phyloP scores from a whole-genome alignment of 2,797 vertebrate genomes.

The Schizopygopsis malacanthus region DNA sequence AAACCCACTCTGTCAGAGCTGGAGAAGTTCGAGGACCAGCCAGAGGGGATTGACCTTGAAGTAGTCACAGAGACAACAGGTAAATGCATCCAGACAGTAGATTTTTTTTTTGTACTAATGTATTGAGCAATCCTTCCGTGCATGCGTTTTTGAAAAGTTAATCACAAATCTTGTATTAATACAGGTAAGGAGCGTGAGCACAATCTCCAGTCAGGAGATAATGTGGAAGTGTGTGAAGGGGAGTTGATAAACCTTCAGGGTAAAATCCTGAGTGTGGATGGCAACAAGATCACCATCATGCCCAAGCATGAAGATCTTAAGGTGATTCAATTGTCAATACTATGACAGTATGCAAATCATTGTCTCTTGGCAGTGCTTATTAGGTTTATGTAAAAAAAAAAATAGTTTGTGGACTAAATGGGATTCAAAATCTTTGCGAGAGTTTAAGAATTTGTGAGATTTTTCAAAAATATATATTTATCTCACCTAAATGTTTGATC shows the following conservation, averaged over 20 bases:
- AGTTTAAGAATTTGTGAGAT: too few species aligned
- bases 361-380: too few species aligned
- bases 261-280: constrained; percentile 94
- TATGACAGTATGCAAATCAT: background rate
- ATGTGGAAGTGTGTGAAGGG: constrained; percentile 96
- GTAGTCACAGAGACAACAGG: constrained; percentile 93
- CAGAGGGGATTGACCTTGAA: constrained; percentile 94
- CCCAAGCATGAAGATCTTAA: constrained; percentile 96
- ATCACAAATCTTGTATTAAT: background rate
- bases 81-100: constrained; percentile 52
- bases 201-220: constrained; percentile 94
- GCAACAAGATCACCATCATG: constrained; percentile 98
- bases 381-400: background rate
- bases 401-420: background rate
- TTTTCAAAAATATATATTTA: too few species aligned
- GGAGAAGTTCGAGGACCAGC: constrained; percentile 97
- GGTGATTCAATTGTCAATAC: constrained; percentile 68
- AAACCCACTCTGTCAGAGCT: constrained; percentile 94
- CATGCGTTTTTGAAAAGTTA: background rate
- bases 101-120: background rate
- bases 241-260: constrained; percentile 97
- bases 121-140: background rate
- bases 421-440: background rate
- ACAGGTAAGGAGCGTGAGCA: constrained; percentile 93
- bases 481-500: too few species aligned